Evolutionary conservation across 2,113 vertebrate genomes (phyloP).

Genomic region (Grantiella picta): DNA sequence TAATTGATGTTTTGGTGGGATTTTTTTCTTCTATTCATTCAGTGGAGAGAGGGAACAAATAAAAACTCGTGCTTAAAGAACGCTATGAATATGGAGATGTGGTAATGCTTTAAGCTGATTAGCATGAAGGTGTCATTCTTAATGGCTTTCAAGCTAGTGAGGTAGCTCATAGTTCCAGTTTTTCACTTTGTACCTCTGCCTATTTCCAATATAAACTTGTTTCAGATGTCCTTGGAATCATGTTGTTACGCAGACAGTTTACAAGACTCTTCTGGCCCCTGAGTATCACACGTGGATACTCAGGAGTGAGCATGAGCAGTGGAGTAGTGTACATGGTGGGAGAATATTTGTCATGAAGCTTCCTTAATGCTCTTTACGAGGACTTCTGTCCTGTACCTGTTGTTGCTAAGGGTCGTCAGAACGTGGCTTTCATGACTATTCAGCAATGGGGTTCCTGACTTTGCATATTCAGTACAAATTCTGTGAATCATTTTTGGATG

Average conservation of each 20-base stretch:
- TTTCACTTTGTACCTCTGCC: background rate
- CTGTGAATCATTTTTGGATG: background rate
- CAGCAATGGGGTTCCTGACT: background rate
- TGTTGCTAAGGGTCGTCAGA: background rate
- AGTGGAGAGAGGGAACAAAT: background rate
- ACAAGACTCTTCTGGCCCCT: background rate
- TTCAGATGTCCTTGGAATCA: background rate
- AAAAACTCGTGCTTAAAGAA: background rate
- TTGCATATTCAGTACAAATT: background rate
- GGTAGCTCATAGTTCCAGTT: background rate
- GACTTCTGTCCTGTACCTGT: background rate
- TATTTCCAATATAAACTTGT: background rate
- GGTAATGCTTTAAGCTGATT: background rate
- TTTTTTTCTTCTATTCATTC: background rate
- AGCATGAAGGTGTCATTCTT: background rate
- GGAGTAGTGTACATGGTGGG: background rate
- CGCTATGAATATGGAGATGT: background rate
- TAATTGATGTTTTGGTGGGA: background rate
- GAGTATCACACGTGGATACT: background rate
- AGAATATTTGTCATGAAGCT: background rate
- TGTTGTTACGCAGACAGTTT: background rate
- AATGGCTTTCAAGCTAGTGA: background rate
- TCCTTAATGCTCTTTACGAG: background rate
- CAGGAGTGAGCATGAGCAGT: background rate
- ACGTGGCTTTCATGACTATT: background rate